Percentiles rank a stretch among this genome's conserved stretches.
These are phyloP conservation scores for Apogon talboti DNA, from an alignment of 2,797 vertebrate genomes.

Conservation along the genomic window DNA sequence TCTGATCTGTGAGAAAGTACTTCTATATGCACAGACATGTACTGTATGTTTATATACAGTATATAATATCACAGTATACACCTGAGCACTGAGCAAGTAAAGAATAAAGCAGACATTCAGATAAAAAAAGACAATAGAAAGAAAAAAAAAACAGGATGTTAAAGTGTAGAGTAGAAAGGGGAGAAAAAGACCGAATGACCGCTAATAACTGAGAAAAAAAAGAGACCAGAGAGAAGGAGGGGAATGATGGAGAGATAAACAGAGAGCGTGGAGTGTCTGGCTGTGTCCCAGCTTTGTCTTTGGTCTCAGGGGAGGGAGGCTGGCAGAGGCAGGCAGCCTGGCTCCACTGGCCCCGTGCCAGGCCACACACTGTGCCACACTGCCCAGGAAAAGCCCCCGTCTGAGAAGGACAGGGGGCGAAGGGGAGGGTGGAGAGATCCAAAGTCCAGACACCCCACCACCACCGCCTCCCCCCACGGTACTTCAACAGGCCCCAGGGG, in stretches of 20 bases:
- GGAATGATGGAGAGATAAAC: constrained; percentile 52
- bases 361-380: constrained; percentile 76
- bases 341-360: constrained; percentile 80
- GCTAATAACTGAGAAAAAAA: constrained; percentile 31
- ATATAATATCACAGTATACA: no score
- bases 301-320: constrained; percentile 74
- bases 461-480: constrained; percentile 42
- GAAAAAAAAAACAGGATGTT: constrained; percentile 5
- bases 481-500: constrained; percentile 56
- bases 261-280: constrained; percentile 69
- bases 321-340: constrained; percentile 78
- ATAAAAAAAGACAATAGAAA: constrained; percentile 6
- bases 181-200: constrained; percentile 8
- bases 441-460: constrained; percentile 27
- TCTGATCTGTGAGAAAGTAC: constrained; percentile 20
- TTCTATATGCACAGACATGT: no score
- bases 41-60: no score
- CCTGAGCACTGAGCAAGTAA: background rate
- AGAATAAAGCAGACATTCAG: background rate
- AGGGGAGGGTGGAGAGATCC: constrained; percentile 21
- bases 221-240: constrained; percentile 22
- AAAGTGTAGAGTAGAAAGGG: constrained; percentile 2
- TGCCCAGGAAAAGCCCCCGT: constrained; percentile 76
- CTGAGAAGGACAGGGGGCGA: constrained; percentile 52
- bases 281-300: constrained; percentile 85